Percentiles rank a stretch among this genome's conserved stretches.
These are phyloP conservation scores for Phthorimaea operculella DNA, from an alignment of 1,140 invertebrate genomes.

Conservation along the genomic window DNA sequence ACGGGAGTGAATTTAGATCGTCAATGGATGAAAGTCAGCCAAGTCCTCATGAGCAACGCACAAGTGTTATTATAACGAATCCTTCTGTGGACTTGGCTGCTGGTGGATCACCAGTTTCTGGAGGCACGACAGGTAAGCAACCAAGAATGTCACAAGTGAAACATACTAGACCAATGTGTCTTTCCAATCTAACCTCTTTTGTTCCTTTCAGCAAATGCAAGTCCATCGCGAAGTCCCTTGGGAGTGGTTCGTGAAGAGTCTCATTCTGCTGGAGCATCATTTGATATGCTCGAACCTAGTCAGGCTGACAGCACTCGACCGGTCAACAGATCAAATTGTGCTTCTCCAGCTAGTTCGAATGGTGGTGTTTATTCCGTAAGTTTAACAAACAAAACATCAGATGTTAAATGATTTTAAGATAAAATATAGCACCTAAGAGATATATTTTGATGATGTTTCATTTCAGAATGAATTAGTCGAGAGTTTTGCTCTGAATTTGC, in stretches of 20 bases:
- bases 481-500: slow-evolving; percentile 89
- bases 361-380: slow-evolving; percentile 88
- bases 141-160: neutral
- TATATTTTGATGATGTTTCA: neutral
- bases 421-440: no score
- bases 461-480: slow-evolving; percentile 84
- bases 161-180: neutral
- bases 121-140: slow-evolving; percentile 48
- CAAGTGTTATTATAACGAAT: slow-evolving; percentile 75
- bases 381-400: neutral
- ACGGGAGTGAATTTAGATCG: slow-evolving; percentile 43
- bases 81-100: slow-evolving; percentile 72
- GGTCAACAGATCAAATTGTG: slow-evolving; percentile 68
- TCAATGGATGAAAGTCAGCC: slow-evolving; percentile 36
- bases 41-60: slow-evolving; percentile 42
- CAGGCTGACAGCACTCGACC: slow-evolving; percentile 32
- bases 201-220: slow-evolving; percentile 40
- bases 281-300: slow-evolving; percentile 55
- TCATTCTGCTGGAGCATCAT: slow-evolving; percentile 55
- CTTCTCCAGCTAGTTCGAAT: slow-evolving; percentile 85
- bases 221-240: slow-evolving; percentile 58
- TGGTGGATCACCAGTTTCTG: slow-evolving; percentile 51
- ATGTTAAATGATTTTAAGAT: neutral
- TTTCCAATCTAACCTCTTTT: neutral
- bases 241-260: slow-evolving; percentile 61